Conservation (phyloP, 2,113 vertebrate species). For the Cephalopholis sonnerati region DNA sequence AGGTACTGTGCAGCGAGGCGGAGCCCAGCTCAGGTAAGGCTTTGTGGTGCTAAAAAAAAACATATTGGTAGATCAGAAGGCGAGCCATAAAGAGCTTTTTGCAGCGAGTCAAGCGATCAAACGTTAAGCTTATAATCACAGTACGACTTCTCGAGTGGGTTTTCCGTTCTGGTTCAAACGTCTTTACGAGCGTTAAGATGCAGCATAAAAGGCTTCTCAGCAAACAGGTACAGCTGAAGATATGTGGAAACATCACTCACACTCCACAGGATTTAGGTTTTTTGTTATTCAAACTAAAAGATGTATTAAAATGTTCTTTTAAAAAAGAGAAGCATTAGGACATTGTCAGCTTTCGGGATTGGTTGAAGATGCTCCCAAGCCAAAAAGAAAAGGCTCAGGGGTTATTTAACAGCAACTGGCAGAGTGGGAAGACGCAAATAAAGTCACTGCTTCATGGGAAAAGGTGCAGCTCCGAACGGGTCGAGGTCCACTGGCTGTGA, state of each 20-base stretch:
- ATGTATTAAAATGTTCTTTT: conserved; percentile 44
- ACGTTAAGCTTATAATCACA: conserved; percentile 64
- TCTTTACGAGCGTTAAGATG: conserved; percentile 54
- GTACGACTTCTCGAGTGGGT: conserved; percentile 46
- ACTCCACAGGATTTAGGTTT: conserved; percentile 65
- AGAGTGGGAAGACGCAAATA: conserved; percentile 42
- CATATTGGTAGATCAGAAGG: conserved; percentile 59
- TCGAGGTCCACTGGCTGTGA: conserved; percentile 89
- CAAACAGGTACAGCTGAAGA: conserved; percentile 56
- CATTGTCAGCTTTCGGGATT: conserved; percentile 27
- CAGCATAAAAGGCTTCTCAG: conserved; percentile 80
- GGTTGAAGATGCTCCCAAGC: conserved; percentile 53
- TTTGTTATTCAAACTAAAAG: conserved; percentile 39
- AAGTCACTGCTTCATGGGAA: conserved; percentile 93
- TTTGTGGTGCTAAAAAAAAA: conserved; percentile 78
- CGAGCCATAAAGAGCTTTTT: conserved; percentile 49
- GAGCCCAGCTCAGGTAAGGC: conserved; percentile 86
- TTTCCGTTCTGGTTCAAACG: conserved; percentile 1
- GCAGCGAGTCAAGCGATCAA: conserved; percentile 59
- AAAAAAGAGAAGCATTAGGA: conserved; percentile 9
- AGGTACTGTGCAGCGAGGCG: conserved; percentile 81
- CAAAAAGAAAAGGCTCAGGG: conserved; percentile 16
- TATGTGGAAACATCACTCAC: conserved; percentile 59
- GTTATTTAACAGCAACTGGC: conserved; percentile 19
- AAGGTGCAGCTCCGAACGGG: conserved; percentile 97